Base-by-base conservation (phyloP, 2,888 invertebrate genomes). In the Oxystoma pomonae region DNA sequence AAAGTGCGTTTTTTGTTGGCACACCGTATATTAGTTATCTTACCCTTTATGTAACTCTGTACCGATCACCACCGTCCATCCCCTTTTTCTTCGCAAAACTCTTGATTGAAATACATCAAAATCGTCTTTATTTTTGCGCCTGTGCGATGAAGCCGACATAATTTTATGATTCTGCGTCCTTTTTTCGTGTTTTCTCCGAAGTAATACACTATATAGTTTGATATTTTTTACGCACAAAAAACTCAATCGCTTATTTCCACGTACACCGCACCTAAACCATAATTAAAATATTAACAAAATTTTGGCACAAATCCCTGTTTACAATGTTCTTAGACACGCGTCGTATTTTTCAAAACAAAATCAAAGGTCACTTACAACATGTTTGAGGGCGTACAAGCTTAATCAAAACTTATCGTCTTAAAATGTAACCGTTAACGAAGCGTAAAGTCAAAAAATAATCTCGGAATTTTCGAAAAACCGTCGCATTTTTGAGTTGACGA, bases 31-130 rank as follows among this genome's bases (percentile, higher is more conserved):
- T 5, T 56, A 17, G 1, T 22, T 51, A 3, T 18, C 50, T 67
- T 63, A 67, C 67, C 67, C 67, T 56, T 35, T 64, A 1, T 61
- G 65, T 57, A 67, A 61, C 55, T 90, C 90, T 69, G 88, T 87
- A 70, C 90, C 90, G 63, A 90, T 86, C 20, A 85, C 84, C 57
- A 90, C 90, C 2, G 90, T 90, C 90, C 90, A 90, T 55, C 90
- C 90, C 57, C 90, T 83, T 57, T 87, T 81, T 62, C 90, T 85
- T 59, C 89, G 76, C 65, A 76, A 68, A 16, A 79, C 74, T 59
- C 79, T 71, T 62, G 77, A 75, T 67, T 80, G 78, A 63, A 77
- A 75, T 12, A 77, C 76, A 7, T 73, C 73, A 62, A 73, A 74
- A 67, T 77, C 78, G 61, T 75, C 75, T 12, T 68, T 59, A 55